Evolutionary conservation across 2,113 vertebrate genomes (phyloP).

Genomic region (Haemorhous mexicanus): DNA sequence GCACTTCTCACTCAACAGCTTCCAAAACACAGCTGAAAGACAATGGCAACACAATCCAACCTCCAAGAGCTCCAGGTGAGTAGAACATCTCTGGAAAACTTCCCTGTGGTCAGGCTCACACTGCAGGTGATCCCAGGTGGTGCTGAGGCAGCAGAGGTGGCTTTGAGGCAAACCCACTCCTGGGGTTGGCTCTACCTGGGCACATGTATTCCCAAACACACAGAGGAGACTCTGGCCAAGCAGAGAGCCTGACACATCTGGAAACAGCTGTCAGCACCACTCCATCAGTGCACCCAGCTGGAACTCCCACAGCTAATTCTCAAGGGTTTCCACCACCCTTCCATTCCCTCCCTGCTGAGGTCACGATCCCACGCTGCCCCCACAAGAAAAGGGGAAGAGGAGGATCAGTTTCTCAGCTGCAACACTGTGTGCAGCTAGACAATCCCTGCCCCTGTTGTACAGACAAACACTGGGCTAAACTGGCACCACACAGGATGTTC

Average conservation of each 20-base stretch:
- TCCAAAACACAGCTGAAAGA: not conserved
- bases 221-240: not conserved
- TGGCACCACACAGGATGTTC: not conserved
- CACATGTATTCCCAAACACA: accelerated
- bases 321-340: not conserved
- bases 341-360: not conserved
- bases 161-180: accelerated
- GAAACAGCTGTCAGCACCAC: not conserved
- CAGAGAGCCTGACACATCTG: not conserved
- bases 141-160: not conserved
- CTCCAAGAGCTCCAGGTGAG: not conserved
- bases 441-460: too few species aligned
- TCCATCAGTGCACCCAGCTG: not conserved
- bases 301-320: not conserved
- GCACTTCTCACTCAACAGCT: not conserved
- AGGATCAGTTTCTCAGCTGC: not conserved
- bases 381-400: not conserved
- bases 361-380: not conserved
- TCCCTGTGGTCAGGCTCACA: not conserved
- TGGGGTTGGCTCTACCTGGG: too few species aligned
- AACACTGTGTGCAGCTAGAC: not conserved
- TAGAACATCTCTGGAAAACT: not conserved
- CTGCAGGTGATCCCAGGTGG: not conserved
- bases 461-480: not conserved
- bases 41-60: conserved; percentile 13